Conservation (phyloP, 92 coral and sea anemone species). For the Paramuricea clavata region DNA sequence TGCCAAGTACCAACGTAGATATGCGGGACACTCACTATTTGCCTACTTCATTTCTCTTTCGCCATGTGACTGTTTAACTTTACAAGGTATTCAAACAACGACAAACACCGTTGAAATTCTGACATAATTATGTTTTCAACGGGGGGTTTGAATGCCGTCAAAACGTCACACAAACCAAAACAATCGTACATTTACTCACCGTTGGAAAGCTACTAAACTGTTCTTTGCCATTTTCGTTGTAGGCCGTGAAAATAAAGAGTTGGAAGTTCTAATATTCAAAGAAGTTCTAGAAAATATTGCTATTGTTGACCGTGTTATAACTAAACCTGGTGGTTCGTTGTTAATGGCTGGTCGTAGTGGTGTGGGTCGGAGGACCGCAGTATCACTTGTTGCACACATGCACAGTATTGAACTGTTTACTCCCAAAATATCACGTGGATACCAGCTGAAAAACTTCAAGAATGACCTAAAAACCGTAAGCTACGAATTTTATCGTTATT, state of each 20-base stretch:
- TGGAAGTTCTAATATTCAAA: constrained; percentile 90
- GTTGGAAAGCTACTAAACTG: neutral
- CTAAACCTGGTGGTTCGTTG: constrained; percentile 94
- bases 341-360: constrained; percentile 99
- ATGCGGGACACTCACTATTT: too few species aligned
- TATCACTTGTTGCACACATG: constrained; percentile 97
- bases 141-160: too few species aligned
- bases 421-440: constrained; percentile 96
- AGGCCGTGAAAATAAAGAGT: constrained; percentile 98
- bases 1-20: too few species aligned
- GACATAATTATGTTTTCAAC: too few species aligned
- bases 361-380: constrained; percentile 98
- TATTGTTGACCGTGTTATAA: constrained; percentile 93
- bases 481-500: too few species aligned
- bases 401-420: constrained; percentile 93
- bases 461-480: constrained; percentile 92
- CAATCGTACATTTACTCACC: too few species aligned
- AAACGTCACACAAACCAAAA: too few species aligned
- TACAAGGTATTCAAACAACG: too few species aligned
- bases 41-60: too few species aligned
- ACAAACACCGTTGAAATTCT: too few species aligned
- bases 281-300: constrained; percentile 97
- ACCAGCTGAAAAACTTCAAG: constrained; percentile 93
- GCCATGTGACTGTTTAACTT: too few species aligned
- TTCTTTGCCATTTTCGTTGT: neutral